Percentiles rank a stretch among this genome's conserved stretches.
These are phyloP conservation scores for Hippoglossus stenolepis DNA, from an alignment of 2,113 vertebrate species.

Conservation along the genomic window DNA sequence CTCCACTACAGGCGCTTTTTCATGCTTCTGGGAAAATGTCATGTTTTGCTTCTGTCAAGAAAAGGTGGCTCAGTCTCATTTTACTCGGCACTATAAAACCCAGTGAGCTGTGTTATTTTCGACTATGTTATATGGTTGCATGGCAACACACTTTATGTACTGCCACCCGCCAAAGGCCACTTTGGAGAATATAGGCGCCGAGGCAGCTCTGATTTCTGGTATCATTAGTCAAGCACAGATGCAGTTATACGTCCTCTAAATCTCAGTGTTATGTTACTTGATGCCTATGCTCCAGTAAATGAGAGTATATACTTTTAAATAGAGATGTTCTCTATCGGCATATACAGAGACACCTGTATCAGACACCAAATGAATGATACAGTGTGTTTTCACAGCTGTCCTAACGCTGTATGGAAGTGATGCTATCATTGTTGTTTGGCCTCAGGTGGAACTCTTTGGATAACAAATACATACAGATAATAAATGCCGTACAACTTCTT, in stretches of 20 bases:
- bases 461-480: no score
- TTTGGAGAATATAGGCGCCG: constrained; percentile 17
- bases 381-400: no score
- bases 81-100: constrained; percentile 2
- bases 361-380: no score
- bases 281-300: no score
- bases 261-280: no score
- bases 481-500: no score
- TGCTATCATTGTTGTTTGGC: no score
- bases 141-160: constrained; percentile 55
- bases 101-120: constrained; percentile 31
- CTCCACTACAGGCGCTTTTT: not conserved
- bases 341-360: no score
- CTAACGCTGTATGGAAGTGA: no score
- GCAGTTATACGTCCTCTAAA: not conserved
- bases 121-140: constrained; percentile 27
- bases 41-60: constrained; percentile 8
- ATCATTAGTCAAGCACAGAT: not conserved
- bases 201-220: constrained; percentile 31
- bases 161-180: constrained; percentile 5
- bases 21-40: constrained; percentile 1
- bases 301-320: no score
- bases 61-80: not conserved
- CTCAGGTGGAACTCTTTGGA: no score
- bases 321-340: no score